Conservation (phyloP, 2,113 vertebrate species). For the Rhizomys pruinosus region DNA sequence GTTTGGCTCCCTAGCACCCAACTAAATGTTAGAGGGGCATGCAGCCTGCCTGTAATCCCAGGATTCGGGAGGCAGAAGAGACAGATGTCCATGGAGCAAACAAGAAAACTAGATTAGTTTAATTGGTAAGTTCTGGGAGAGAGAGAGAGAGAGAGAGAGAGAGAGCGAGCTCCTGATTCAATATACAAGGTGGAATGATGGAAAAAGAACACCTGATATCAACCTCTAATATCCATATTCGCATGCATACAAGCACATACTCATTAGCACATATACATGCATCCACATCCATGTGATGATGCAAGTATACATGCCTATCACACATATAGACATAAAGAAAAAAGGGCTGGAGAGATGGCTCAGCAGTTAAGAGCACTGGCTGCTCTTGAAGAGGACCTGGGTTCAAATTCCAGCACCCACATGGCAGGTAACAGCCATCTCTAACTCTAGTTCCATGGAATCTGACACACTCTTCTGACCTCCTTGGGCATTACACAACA, state of each 20-base stretch:
- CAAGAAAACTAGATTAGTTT: background rate
- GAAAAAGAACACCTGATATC: background rate
- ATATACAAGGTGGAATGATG: background rate
- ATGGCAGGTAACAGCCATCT: too few species aligned
- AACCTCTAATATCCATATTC: background rate
- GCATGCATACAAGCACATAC: too few species aligned
- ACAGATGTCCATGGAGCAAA: background rate
- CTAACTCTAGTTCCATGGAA: too few species aligned
- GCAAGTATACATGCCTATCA: background rate
- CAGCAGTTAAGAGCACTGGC: too few species aligned
- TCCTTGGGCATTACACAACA: too few species aligned
- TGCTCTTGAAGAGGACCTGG: too few species aligned
- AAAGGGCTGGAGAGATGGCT: too few species aligned
- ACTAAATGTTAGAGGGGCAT: too few species aligned
- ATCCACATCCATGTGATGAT: background rate
- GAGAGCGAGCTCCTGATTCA: background rate
- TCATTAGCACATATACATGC: background rate
- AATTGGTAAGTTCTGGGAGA: background rate
- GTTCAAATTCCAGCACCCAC: too few species aligned
- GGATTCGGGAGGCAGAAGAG: too few species aligned
- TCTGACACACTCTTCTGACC: too few species aligned
- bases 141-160: background rate
- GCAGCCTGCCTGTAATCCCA: background rate
- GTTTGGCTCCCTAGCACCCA: background rate
- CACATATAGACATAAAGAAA: background rate